These are phyloP conservation scores for Chanos chanos DNA, from an alignment of 2,797 vertebrate species.

Conservation along the genomic window DNA sequence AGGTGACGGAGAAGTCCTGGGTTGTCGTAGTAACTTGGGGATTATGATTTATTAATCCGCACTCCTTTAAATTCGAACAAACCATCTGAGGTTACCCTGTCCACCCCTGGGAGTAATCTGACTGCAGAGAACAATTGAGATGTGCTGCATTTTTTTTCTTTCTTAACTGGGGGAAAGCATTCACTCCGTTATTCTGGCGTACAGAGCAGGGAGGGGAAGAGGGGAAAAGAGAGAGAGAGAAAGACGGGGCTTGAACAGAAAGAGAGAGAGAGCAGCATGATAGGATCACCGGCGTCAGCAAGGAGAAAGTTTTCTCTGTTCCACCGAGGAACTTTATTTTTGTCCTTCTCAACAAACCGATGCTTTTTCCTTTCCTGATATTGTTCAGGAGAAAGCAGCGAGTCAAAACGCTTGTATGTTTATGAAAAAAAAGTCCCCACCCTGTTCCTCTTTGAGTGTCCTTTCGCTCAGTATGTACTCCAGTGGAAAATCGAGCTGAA, in stretches of 20 bases:
- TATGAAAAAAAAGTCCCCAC: no score
- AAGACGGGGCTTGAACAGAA: conserved; percentile 26
- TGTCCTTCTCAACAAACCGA: conserved; percentile 33
- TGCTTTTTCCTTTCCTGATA: conserved; percentile 38
- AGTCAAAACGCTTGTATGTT: background rate
- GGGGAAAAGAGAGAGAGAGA: background rate
- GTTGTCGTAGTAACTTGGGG: conserved; percentile 72
- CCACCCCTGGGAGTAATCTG: conserved; percentile 68
- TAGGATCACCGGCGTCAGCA: conserved; percentile 44
- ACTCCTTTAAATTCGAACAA: conserved; percentile 67
- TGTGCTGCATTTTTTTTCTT: conserved; percentile 55
- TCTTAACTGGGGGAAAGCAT: conserved; percentile 51
- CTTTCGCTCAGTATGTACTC: no score
- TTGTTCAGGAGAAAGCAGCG: conserved; percentile 24
- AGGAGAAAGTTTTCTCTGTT: conserved; percentile 51
- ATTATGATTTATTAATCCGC: conserved; percentile 88
- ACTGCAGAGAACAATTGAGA: conserved; percentile 64
- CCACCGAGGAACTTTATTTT: conserved; percentile 45
- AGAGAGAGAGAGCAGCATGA: conserved; percentile 55
- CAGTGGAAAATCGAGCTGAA: no score
- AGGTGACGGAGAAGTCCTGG: conserved; percentile 74
- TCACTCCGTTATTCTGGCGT: conserved; percentile 48
- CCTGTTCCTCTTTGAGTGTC: no score
- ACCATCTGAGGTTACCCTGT: conserved; percentile 62
- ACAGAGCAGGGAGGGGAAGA: background rate